Conservation (phyloP, 2,797 vertebrate genomes). For the Hypotaenidia philippensis region DNA sequence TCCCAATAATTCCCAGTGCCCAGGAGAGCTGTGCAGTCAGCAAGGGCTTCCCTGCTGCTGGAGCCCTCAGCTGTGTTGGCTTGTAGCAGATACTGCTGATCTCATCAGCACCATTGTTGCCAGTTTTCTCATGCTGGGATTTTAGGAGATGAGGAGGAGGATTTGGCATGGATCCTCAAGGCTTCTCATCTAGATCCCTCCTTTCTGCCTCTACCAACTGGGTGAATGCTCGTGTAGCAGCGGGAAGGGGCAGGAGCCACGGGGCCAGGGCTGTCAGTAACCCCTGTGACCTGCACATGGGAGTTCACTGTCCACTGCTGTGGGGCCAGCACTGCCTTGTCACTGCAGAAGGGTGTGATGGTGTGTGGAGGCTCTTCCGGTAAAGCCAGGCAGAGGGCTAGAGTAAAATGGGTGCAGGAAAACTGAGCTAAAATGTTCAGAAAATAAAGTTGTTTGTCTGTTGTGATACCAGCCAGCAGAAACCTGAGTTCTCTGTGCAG, state of each 20-base stretch:
- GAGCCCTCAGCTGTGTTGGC: accelerated
- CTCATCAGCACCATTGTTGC: not conserved
- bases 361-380: not conserved
- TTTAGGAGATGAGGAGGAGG: conserved; percentile 2
- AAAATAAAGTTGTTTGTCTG: not conserved
- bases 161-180: not conserved
- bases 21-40: not conserved
- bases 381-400: not conserved
- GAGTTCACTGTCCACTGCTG: accelerated
- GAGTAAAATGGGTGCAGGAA: not conserved
- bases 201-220: not conserved
- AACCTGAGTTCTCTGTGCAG: accelerated
- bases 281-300: not conserved
- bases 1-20: not conserved
- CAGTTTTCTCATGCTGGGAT: not conserved
- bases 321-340: accelerated
- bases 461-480: not conserved
- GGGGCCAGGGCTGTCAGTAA: not conserved
- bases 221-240: not conserved
- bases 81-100: not conserved
- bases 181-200: not conserved
- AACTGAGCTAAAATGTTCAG: not conserved
- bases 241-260: not conserved
- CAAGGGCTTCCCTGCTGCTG: not conserved
- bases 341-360: not conserved